Evolutionary conservation across 2,888 invertebrate genomes (phyloP), one percentile per base, ranked within the genome.

Genomic region (Apotomis betuletana): DNA sequence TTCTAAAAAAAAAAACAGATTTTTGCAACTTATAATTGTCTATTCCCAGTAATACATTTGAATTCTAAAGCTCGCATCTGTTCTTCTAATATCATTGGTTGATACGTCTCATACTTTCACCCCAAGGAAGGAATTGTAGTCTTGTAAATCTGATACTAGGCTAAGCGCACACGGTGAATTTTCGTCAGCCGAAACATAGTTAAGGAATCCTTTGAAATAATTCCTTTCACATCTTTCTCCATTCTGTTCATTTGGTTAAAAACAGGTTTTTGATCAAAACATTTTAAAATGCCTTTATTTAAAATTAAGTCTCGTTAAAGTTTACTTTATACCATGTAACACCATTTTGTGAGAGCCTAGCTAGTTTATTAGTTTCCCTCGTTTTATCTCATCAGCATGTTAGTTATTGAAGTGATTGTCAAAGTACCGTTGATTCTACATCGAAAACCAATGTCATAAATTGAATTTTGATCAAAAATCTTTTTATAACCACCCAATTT

Each of bases 111-210:
- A 62, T 52, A 51, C 36, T 36, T 59, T n/a, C 49, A 49, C 51
- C 51, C 36, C 55, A 60, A 41, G 27, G n/a, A 71, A 72, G 67
- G 71, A 67, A 71, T 27, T 71, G 41, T 13, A 67, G n/a, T 67
- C 27, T 46, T 44, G 15, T 46, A 63, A 60, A 73, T 38, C 58
- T 27, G 54, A 44, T 61, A 64, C 36, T 73, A 74, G 70, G 62
- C 67, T 70, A 67, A 70, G 65, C 67, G 62, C 67, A 67, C 62
- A 72, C 62, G 44, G 67, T 57, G 13, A n/a, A 9, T n/a, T 27
- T 67, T 41, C 41, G 58, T 57, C 71, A 46, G 58, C 36, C 55
- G 54, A 60, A 67, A 63, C 58, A 52, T 69, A 60, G 15, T 54
- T 61, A 65, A 65, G 49, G 10, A 49, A 49, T 27, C 13, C 10